Conservation (phyloP, 1,140 invertebrate genomes). For the Drosophila parvula region DNA sequence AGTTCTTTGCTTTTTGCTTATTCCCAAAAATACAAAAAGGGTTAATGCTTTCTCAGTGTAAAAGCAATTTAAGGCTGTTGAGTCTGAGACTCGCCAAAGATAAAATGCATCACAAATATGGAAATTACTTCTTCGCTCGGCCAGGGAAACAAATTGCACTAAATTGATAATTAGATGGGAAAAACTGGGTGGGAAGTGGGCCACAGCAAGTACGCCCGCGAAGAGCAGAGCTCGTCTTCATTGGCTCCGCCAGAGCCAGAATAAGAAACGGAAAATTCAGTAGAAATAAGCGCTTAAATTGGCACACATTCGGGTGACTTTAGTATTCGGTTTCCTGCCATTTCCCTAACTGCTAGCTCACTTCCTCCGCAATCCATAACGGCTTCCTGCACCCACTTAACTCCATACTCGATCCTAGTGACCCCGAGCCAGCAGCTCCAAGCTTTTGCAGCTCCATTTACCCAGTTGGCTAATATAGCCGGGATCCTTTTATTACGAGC, state of each 20-base stretch:
- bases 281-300: conserved; percentile 12
- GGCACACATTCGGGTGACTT: conserved; percentile 7
- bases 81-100: conserved; percentile 56
- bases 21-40: too few species aligned
- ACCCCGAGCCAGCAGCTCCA: conserved; percentile 25
- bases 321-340: conserved; percentile 11
- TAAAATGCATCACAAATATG: conserved; percentile 54
- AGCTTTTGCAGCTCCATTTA: conserved; percentile 49
- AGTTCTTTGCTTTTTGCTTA: too few species aligned
- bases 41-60: background rate
- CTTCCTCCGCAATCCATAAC: conserved; percentile 12
- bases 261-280: background rate
- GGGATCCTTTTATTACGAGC: conserved; percentile 32
- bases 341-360: conserved; percentile 2
- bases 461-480: conserved; percentile 65
- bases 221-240: conserved; percentile 11
- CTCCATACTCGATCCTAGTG: conserved; percentile 49
- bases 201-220: background rate
- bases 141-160: conserved; percentile 73
- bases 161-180: conserved; percentile 77
- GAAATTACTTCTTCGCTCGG: conserved; percentile 44
- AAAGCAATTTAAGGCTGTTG: conserved; percentile 69
- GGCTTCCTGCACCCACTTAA: conserved; percentile 55
- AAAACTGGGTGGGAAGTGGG: conserved; percentile 24
- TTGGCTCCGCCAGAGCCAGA: background rate